Base-by-base conservation (phyloP, 1,140 invertebrate genomes). In the Rhopalosiphum padi region DNA sequence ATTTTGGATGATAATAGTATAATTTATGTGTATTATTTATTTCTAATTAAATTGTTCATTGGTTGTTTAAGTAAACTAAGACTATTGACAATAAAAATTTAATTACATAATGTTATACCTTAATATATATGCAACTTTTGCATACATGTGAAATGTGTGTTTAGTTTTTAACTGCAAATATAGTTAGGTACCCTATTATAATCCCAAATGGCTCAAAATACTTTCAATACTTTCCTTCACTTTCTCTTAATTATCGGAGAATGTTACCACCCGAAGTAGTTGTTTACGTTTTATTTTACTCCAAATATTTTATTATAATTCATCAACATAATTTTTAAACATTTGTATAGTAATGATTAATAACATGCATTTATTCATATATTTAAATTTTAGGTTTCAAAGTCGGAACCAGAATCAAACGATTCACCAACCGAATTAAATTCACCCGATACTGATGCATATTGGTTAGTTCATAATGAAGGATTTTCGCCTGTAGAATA, bases 391-490 rank as follows among this genome's bases (percentile, higher is more conserved):
- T 46, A 90, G 53, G 18, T 53, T 55, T 53, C 91, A 21, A 93
- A 85, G 48, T 51, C 82, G 1, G 91, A 86, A 53, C n/a, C 55
- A 25, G 91, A 93, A 53, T 93, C 15, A 4, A 85, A 85, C 9
- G 91, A 98, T 95, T 95, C 98, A 87, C 96, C 97, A n/a, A 96
- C 96, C 94, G 97, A 98, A 95, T 97, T 97, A 94, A 96, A 97
- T 95, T 98, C 97, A 97, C 95, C 98, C 94, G 96, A 97, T 93
- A 96, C 97, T 23, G 97, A 98, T 94, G 96, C 97, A 94, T 96
- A 98, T 94, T 99, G 98, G 98, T 95, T 99, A 94, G 96, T 99
- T 21, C 98, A 99, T 95, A 97, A 98, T 68, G 97, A 97, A 51
- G 98, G 98, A 8, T 99, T 99, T 95, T 97, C 98, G 5, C 96